Conservation (phyloP, 2,888 invertebrate genomes). For the Zele albiditarsus region DNA sequence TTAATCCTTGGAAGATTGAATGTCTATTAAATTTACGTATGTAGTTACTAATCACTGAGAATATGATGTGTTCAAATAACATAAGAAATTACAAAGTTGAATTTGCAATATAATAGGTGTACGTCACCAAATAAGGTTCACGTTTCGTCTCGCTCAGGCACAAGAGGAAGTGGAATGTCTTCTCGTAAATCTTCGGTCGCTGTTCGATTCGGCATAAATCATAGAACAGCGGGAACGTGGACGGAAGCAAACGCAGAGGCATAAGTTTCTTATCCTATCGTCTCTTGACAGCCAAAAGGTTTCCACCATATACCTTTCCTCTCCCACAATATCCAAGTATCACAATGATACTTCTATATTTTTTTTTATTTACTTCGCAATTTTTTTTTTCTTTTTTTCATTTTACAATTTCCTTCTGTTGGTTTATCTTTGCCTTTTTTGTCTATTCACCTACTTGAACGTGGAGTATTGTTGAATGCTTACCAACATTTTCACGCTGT, state of each 20-base stretch:
- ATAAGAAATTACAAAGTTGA: no score
- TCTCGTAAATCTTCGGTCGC: constrained; percentile 57
- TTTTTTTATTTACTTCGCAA: background rate
- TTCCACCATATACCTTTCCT: background rate
- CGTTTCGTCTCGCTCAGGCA: background rate
- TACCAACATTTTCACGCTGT: constrained; percentile 40
- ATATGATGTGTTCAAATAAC: no score
- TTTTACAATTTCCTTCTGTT: background rate
- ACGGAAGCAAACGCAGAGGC: constrained; percentile 18
- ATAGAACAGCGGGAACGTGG: constrained; percentile 47
- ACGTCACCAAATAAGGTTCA: background rate
- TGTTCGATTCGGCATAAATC: constrained; percentile 60
- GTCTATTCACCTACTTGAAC: background rate
- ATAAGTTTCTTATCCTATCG: background rate
- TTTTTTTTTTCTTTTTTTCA: background rate
- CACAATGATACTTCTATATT: background rate
- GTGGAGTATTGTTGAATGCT: constrained; percentile 37
- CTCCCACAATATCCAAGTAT: background rate
- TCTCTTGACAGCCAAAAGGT: background rate
- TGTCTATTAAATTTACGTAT: no score
- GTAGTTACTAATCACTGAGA: no score
- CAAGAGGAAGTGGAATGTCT: constrained; percentile 38
- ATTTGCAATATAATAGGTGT: no score
- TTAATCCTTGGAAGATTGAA: no score
- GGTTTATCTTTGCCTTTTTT: background rate